Percentiles rank a stretch among this genome's conserved stretches.
Conservation (phyloP, 2,797 vertebrate genomes). For the Myioborus melanocephalus region DNA sequence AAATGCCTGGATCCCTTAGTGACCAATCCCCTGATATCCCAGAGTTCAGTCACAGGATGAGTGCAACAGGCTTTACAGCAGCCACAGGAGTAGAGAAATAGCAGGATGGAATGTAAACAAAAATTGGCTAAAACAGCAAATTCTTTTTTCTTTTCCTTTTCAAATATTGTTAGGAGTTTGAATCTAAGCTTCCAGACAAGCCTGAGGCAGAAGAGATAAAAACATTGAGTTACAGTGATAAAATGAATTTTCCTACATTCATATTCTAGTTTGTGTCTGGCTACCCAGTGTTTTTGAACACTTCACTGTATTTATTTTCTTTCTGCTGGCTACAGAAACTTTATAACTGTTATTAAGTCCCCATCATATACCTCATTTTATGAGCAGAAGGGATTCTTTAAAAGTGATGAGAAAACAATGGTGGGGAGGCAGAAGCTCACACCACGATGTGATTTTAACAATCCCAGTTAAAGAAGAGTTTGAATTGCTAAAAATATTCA, state of each 20-base stretch:
- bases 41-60: not conserved
- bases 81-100: not conserved
- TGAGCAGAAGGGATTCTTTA: not conserved
- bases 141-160: not conserved
- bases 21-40: not conserved
- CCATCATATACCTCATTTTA: not conserved
- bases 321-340: slow-evolving; percentile 1
- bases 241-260: slow-evolving; percentile 45
- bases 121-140: not conserved
- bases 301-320: not conserved
- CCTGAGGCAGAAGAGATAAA: slow-evolving; percentile 34
- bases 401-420: not conserved
- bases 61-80: not conserved
- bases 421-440: not conserved
- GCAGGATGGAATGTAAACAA: slow-evolving; percentile 9
- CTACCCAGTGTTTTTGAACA: not conserved
- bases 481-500: not conserved
- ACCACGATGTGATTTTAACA: not conserved
- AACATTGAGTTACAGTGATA: not conserved
- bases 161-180: not conserved
- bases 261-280: slow-evolving; percentile 16
- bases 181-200: slow-evolving; percentile 27
- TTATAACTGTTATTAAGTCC: not conserved
- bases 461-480: not conserved
- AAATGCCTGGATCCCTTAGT: not conserved